These are phyloP conservation scores for Cryptotis parvus DNA, from an alignment of 2,113 vertebrate genomes.

Conservation along the genomic window DNA sequence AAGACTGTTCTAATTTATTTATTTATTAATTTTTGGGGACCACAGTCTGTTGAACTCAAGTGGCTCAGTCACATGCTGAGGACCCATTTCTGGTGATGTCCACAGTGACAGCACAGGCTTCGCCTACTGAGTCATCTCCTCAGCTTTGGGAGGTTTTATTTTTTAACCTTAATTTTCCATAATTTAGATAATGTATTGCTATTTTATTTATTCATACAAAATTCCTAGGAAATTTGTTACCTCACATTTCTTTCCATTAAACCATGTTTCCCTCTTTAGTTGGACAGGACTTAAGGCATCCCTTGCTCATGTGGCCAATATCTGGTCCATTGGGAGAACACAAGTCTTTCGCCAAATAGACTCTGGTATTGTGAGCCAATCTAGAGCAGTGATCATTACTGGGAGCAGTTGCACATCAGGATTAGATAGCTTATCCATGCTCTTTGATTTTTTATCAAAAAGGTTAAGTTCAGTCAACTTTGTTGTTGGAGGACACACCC, in stretches of 20 bases:
- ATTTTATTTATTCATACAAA: background rate
- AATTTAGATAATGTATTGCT: background rate
- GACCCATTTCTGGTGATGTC: too few relatives aligned
- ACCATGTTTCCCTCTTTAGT: background rate
- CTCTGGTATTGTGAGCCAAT: background rate
- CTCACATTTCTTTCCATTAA: background rate
- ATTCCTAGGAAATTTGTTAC: background rate
- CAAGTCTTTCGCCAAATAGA: background rate
- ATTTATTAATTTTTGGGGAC: too few relatives aligned
- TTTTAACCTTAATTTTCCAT: background rate
- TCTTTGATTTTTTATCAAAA: background rate
- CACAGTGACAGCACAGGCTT: too few relatives aligned
- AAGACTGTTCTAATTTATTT: background rate
- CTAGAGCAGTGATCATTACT: background rate
- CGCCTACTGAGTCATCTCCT: too few relatives aligned
- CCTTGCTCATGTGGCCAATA: background rate
- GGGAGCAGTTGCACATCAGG: background rate
- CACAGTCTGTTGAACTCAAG: too few relatives aligned
- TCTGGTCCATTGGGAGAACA: background rate
- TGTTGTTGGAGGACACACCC: too few relatives aligned
- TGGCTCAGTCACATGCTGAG: too few relatives aligned
- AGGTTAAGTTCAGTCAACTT: background rate
- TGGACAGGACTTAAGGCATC: background rate
- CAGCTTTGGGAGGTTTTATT: background rate
- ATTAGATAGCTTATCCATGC: background rate